Evolutionary conservation across 2,888 invertebrate genomes (phyloP).

Genomic region (Cryptosula pallasiana): DNA sequence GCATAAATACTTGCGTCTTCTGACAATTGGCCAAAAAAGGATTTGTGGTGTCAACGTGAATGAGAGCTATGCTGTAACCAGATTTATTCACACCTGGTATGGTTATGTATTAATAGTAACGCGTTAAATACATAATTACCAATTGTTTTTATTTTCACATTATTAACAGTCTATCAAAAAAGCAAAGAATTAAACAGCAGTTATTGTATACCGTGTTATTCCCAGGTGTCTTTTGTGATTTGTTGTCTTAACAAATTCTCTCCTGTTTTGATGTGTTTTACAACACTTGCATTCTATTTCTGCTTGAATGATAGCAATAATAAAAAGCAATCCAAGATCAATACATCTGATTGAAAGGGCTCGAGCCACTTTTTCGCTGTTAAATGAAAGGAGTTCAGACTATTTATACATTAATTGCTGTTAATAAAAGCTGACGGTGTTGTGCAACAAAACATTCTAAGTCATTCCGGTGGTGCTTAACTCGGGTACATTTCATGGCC

Average conservation of each 20-base stretch:
- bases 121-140: background rate
- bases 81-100: slow-evolving; percentile 14
- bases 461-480: no score
- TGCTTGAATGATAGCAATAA: background rate
- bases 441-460: background rate
- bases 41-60: slow-evolving; percentile 1
- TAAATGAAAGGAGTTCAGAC: background rate
- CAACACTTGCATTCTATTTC: background rate
- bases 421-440: background rate
- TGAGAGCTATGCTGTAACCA: no score
- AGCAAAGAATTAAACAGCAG: background rate
- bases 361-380: background rate
- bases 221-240: background rate
- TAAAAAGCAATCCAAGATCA: background rate
- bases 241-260: slow-evolving; percentile 9
- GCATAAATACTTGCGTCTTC: no score
- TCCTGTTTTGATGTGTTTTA: slow-evolving; percentile 14
- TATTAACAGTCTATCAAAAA: background rate
- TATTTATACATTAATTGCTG: background rate
- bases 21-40: no score
- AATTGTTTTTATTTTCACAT: slow-evolving; percentile 7
- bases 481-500: no score
- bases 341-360: background rate
- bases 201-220: background rate
- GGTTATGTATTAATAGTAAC: background rate